Evolutionary conservation across 2,797 vertebrate genomes (phyloP).

Genomic region (Cyclura pinguis): DNA sequence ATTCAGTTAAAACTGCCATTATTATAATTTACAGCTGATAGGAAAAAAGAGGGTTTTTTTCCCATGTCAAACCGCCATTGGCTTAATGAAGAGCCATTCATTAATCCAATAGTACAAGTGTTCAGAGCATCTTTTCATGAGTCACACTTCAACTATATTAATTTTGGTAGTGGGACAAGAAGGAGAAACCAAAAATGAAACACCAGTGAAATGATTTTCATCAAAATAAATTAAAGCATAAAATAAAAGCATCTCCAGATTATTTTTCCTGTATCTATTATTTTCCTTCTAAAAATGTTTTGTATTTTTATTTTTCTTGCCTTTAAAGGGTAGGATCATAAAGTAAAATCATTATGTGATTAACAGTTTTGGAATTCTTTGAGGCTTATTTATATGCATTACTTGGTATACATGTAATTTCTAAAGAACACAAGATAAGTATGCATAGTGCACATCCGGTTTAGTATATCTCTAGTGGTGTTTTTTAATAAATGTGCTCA

Average conservation of each 20-base stretch:
- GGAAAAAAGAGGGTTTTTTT: background rate
- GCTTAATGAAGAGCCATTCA: background rate
- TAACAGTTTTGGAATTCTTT: background rate
- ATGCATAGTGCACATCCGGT: background rate
- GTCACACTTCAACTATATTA: background rate
- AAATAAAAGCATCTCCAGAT: background rate
- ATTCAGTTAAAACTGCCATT: slow-evolving; percentile 29
- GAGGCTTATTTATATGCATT: background rate
- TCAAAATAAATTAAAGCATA: background rate
- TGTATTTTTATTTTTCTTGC: background rate
- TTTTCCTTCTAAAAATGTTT: background rate
- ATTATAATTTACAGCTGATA: slow-evolving; percentile 26
- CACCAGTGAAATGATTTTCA: background rate
- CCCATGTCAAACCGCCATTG: background rate
- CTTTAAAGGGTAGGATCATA: slow-evolving; percentile 3
- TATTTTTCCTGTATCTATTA: background rate
- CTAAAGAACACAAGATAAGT: background rate
- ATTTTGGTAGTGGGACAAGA: background rate
- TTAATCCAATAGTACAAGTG: slow-evolving; percentile 33
- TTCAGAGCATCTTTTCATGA: background rate
- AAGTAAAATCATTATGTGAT: background rate
- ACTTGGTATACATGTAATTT: accelerated
- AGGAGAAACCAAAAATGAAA: background rate
- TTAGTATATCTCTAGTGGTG: background rate
- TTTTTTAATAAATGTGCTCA: slow-evolving; percentile 32